A percentile compares a stretch with the other conserved stretches of the same genome.
Conservation (phyloP, 2,113 vertebrate species). For the Oreotrochilus melanogaster region DNA sequence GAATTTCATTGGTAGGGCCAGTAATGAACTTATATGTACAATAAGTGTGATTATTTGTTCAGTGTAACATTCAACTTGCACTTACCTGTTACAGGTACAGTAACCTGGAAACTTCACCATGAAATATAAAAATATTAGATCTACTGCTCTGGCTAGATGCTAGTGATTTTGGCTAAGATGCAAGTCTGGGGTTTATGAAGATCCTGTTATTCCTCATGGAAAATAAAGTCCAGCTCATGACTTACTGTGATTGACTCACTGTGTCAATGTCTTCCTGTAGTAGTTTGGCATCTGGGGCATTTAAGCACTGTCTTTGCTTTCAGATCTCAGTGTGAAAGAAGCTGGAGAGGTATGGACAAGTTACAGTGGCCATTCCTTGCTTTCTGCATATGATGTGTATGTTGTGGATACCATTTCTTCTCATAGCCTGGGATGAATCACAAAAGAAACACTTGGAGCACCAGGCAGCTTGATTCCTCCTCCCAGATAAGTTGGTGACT, state of each 20-base stretch:
- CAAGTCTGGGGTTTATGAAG: background rate
- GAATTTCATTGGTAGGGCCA: background rate
- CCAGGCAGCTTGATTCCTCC: accelerated
- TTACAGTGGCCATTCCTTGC: background rate
- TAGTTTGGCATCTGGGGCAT: background rate
- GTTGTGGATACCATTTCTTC: background rate
- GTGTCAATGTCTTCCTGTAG: background rate
- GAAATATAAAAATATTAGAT: background rate
- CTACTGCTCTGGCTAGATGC: background rate
- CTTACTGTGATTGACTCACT: background rate
- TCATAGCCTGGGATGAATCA: background rate
- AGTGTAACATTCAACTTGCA: background rate
- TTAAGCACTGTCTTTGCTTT: background rate
- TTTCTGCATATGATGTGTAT: background rate
- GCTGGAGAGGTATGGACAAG: background rate
- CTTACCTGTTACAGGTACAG: background rate
- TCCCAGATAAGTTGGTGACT: background rate
- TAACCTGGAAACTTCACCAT: background rate
- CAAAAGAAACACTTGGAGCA: too few relatives aligned
- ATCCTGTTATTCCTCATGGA: background rate
- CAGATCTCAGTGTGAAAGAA: background rate
- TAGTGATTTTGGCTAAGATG: background rate
- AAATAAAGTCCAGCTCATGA: background rate
- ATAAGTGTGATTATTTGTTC: background rate
- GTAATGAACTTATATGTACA: background rate